These are phyloP conservation scores for Pteria penguin DNA, from an alignment of 2,888 invertebrate species.

Conservation along the genomic window DNA sequence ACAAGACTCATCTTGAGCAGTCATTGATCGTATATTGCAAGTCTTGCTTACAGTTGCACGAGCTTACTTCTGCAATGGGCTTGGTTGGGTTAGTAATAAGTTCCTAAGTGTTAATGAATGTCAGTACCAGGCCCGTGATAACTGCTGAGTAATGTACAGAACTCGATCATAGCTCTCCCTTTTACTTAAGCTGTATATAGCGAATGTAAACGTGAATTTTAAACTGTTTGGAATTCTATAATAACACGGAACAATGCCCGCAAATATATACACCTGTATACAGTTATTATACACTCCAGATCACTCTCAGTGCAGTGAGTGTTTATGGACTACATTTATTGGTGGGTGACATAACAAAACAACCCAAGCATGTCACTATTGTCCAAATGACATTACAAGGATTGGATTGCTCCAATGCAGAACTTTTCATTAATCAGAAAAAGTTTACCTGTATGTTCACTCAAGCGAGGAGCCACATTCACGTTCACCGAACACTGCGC, in stretches of 20 bases:
- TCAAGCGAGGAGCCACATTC: conserved; percentile 35
- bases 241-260: conserved; percentile 16
- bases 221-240: conserved; percentile 31
- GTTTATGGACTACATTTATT: neutral
- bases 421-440: conserved; percentile 36
- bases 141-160: neutral
- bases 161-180: too few species aligned
- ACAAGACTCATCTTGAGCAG: too few species aligned
- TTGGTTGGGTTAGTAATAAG: too few species aligned
- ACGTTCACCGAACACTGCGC: conserved; percentile 43
- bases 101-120: too few species aligned
- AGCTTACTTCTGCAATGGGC: too few species aligned
- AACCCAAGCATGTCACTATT: neutral
- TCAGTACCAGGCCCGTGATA: too few species aligned
- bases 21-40: too few species aligned
- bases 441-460: conserved; percentile 30
- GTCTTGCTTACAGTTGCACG: too few species aligned
- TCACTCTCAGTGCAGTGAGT: neutral
- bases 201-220: conserved; percentile 32
- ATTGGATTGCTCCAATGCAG: conserved; percentile 8
- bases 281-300: conserved; percentile 7
- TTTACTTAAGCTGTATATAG: too few species aligned
- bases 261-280: conserved; percentile 28
- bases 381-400: conserved; percentile 21
- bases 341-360: neutral